These are phyloP conservation scores for Platyura marginata DNA, from an alignment of 1,140 invertebrate genomes.

Conservation along the genomic window DNA sequence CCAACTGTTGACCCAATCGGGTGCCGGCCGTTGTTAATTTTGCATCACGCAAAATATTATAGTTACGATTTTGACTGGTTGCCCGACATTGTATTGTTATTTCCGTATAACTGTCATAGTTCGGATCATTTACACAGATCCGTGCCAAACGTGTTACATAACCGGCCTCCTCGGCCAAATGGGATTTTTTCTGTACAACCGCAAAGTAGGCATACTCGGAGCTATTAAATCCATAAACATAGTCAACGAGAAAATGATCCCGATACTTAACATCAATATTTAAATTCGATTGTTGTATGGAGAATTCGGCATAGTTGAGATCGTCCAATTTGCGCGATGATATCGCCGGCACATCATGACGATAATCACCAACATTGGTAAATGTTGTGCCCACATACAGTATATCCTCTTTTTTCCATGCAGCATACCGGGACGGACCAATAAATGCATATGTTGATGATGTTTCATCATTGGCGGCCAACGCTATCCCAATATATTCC, in stretches of 20 bases:
- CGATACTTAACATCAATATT: constrained; percentile 86
- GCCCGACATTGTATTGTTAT: constrained; percentile 69
- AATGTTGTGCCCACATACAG: constrained; percentile 91
- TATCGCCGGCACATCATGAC: constrained; percentile 87
- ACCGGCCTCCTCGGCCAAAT: constrained; percentile 71
- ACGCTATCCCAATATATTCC: constrained; percentile 54
- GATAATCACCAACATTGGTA: constrained; percentile 76
- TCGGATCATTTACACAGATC: constrained; percentile 83
- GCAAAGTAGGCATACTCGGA: constrained; percentile 90
- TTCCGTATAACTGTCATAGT: constrained; percentile 91
- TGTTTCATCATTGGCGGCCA: constrained; percentile 79
- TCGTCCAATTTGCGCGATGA: constrained; percentile 65
- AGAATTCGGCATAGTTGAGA: constrained; percentile 59
- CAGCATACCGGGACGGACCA: constrained; percentile 69
- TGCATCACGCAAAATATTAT: constrained; percentile 83
- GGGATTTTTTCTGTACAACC: constrained; percentile 82
- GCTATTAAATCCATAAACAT: constrained; percentile 89
- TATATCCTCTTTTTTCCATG: constrained; percentile 57
- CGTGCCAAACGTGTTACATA: constrained; percentile 79
- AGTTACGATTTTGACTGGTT: constrained; percentile 30
- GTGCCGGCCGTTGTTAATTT: constrained; percentile 63
- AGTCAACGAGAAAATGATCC: constrained; percentile 86
- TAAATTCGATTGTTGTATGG: constrained; percentile 75
- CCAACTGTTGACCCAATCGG: constrained; percentile 60
- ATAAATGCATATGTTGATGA: constrained; percentile 90